These are phyloP conservation scores for Hermatobates lingyangjiaoensis DNA, from an alignment of 1,140 invertebrate genomes.

Conservation along the genomic window DNA sequence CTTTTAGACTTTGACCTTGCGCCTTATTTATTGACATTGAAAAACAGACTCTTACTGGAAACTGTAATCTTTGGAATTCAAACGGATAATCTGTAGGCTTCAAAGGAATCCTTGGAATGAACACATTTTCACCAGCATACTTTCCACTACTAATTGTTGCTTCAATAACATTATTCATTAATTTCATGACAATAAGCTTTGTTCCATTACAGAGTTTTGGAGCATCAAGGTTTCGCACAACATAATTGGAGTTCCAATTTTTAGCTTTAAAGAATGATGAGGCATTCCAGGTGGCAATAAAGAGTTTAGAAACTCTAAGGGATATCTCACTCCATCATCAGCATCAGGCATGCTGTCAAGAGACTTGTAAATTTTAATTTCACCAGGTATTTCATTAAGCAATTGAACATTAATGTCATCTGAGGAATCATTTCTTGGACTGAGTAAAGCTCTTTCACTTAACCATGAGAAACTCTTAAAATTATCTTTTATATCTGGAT, in stretches of 20 bases:
- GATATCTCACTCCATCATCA: not conserved
- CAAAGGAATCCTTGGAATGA: slow-evolving; percentile 11
- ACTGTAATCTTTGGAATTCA: slow-evolving; percentile 16
- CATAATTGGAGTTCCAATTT: slow-evolving; percentile 23
- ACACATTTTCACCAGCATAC: slow-evolving; percentile 7
- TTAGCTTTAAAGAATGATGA: slow-evolving; percentile 22
- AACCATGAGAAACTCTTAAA: slow-evolving; percentile 11
- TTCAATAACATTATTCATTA: slow-evolving; percentile 21
- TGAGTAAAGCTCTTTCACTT: slow-evolving; percentile 15
- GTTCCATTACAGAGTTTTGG: slow-evolving; percentile 27
- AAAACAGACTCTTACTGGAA: slow-evolving; percentile 25
- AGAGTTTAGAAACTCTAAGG: slow-evolving; percentile 15
- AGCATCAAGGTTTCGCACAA: slow-evolving; percentile 23
- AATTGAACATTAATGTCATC: not conserved
- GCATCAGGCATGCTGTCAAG: slow-evolving; percentile 20
- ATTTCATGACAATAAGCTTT: slow-evolving; percentile 22
- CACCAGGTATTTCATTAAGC: not conserved
- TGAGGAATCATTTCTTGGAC: slow-evolving; percentile 17
- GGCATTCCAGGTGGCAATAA: slow-evolving; percentile 22
- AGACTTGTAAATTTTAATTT: slow-evolving; percentile 12
- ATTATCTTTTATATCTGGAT: not conserved
- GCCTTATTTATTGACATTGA: slow-evolving; percentile 27
- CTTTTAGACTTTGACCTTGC: slow-evolving; percentile 17
- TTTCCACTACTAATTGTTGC: slow-evolving; percentile 9
- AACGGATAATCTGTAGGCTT: slow-evolving; percentile 11